phyloP scores from a whole-genome alignment of 2,888 invertebrate genomes.

The Drosophila pegasa region DNA sequence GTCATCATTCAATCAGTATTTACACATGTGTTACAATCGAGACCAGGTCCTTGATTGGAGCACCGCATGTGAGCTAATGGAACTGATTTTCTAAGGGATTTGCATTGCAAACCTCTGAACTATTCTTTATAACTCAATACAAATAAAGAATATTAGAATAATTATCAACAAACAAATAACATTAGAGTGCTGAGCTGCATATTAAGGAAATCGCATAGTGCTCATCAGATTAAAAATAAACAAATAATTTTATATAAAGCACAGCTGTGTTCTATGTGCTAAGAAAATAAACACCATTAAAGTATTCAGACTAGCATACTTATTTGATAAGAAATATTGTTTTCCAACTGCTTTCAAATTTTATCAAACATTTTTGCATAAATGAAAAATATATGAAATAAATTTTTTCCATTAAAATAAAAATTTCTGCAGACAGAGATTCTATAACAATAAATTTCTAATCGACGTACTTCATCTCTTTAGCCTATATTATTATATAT shows the following conservation, averaged over 20 bases:
- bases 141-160: background rate
- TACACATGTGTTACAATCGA: constrained; percentile 63
- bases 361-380: background rate
- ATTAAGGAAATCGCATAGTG: background rate
- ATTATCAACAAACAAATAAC: background rate
- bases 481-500: too few relatives aligned
- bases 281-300: background rate
- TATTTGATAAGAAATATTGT: background rate
- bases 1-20: constrained; percentile 75
- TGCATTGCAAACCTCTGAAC: constrained; percentile 9
- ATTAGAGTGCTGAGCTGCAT: background rate
- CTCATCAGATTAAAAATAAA: background rate
- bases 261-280: background rate
- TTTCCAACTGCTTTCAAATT: background rate
- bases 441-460: too few relatives aligned
- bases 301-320: background rate
- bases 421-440: background rate
- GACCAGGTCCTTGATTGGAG: constrained; percentile 24
- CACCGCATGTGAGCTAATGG: constrained; percentile 5
- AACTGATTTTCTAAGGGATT: constrained; percentile 12
- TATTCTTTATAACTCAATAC: background rate
- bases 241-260: background rate
- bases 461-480: too few relatives aligned
- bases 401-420: background rate
- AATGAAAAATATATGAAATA: background rate